A percentile compares a stretch with the other conserved stretches of the same genome.
Conservation (phyloP, 2,797 vertebrate species). For the Scolopax bukidnonensis region DNA sequence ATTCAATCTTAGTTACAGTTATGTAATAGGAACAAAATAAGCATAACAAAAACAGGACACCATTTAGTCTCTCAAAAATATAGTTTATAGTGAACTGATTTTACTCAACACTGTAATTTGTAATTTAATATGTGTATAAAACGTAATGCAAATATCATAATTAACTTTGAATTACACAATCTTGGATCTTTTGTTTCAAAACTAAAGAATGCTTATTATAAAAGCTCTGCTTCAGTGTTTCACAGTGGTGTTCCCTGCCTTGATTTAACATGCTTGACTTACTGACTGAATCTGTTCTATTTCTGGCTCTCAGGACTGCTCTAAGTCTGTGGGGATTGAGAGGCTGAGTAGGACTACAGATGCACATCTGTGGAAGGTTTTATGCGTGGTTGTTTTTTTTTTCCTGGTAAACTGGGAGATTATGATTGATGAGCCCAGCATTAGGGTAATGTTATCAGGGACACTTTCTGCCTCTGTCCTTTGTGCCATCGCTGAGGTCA, state of each 20-base stretch:
- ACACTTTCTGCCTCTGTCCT: slow-evolving; percentile 84
- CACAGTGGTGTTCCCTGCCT: slow-evolving; percentile 20
- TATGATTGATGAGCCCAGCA: slow-evolving; percentile 89
- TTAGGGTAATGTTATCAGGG: slow-evolving; percentile 88
- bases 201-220: slow-evolving; percentile 46
- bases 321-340: slow-evolving; percentile 59
- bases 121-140: slow-evolving; percentile 18
- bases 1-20: slow-evolving; percentile 18
- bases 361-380: slow-evolving; percentile 74
- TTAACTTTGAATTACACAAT: slow-evolving; percentile 44
- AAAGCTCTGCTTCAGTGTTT: slow-evolving; percentile 35
- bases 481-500: slow-evolving; percentile 84
- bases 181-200: slow-evolving; percentile 60
- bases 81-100: slow-evolving; percentile 12
- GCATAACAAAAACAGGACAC: slow-evolving; percentile 20
- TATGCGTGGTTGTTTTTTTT: background rate
- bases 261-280: slow-evolving; percentile 63
- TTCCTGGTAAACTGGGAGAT: slow-evolving; percentile 78
- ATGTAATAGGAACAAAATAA: slow-evolving; percentile 48
- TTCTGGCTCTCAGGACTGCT: slow-evolving; percentile 65
- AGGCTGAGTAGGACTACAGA: slow-evolving; percentile 70
- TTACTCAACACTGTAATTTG: slow-evolving; percentile 27
- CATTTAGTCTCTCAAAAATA: background rate
- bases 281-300: slow-evolving; percentile 72
- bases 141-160: slow-evolving; percentile 57